These are phyloP conservation scores for Dicaeum eximium DNA, from an alignment of 2,113 vertebrate genomes.

Conservation along the genomic window DNA sequence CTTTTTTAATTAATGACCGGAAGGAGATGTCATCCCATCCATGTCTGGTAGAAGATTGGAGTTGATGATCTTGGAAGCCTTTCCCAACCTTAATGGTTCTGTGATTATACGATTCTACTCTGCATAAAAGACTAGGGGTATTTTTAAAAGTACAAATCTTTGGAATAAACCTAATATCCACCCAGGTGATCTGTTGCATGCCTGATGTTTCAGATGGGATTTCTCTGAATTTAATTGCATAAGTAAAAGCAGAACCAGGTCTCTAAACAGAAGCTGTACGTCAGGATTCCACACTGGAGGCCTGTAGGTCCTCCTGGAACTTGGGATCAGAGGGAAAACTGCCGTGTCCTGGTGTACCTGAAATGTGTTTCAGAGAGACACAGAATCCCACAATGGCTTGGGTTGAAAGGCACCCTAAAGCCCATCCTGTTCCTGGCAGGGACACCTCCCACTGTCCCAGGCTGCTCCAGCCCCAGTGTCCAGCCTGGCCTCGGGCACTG, in stretches of 20 bases:
- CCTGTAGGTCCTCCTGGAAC: not conserved
- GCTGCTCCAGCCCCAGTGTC: fast-evolving
- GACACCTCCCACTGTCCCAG: not conserved
- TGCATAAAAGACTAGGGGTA: not conserved
- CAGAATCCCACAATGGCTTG: not conserved
- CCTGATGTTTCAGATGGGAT: not conserved
- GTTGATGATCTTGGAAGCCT: not conserved
- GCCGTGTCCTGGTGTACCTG: fast-evolving
- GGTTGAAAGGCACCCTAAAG: not conserved
- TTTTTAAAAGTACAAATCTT: not conserved
- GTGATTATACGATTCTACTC: not conserved
- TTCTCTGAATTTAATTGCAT: not conserved
- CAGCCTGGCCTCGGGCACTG: not conserved
- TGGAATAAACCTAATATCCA: not conserved
- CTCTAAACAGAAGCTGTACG: not conserved
- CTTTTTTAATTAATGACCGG: not conserved
- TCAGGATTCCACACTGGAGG: not conserved
- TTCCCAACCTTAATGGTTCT: not conserved
- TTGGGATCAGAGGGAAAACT: not conserved
- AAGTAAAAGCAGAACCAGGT: not conserved
- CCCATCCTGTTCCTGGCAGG: not conserved
- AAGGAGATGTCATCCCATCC: not conserved
- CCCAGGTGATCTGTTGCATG: not conserved
- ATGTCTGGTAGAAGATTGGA: not conserved
- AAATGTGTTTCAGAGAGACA: not conserved